Evolutionary conservation across 2,888 invertebrate genomes (phyloP).

Genomic region (Formica aserva): DNA sequence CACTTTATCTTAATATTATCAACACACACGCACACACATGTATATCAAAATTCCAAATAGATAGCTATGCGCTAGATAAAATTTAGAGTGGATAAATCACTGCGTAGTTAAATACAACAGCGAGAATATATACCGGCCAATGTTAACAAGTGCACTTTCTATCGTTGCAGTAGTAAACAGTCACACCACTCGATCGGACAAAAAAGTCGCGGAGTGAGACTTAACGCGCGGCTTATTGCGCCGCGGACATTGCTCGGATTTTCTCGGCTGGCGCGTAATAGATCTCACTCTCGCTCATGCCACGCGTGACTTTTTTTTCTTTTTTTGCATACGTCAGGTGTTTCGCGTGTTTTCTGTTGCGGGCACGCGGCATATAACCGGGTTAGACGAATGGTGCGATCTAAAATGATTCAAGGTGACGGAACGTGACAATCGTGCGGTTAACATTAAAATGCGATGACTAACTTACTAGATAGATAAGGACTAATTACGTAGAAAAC

Average conservation of each 20-base stretch:
- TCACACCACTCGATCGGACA: constrained; percentile 20
- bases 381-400: constrained; percentile 53
- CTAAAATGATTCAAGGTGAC: constrained; percentile 65
- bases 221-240: constrained; percentile 55
- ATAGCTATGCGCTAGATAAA: not conserved
- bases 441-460: constrained; percentile 62
- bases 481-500: constrained; percentile 45
- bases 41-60: not conserved
- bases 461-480: constrained; percentile 62
- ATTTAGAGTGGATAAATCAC: not conserved
- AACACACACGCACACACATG: not conserved
- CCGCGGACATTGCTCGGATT: constrained; percentile 43
- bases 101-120: not conserved
- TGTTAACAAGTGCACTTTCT: constrained; percentile 47
- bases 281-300: not conserved
- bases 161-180: constrained; percentile 44
- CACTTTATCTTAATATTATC: not conserved
- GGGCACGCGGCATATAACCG: constrained; percentile 50
- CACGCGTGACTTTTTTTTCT: constrained; percentile 53
- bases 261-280: not conserved
- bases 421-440: constrained; percentile 62
- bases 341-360: constrained; percentile 41
- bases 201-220: constrained; percentile 34
- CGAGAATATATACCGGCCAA: constrained; percentile 50
- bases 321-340: constrained; percentile 65